Base-by-base conservation (phyloP, 2,113 vertebrate genomes). In the Sinocyclocheilus anophthalmus region DNA sequence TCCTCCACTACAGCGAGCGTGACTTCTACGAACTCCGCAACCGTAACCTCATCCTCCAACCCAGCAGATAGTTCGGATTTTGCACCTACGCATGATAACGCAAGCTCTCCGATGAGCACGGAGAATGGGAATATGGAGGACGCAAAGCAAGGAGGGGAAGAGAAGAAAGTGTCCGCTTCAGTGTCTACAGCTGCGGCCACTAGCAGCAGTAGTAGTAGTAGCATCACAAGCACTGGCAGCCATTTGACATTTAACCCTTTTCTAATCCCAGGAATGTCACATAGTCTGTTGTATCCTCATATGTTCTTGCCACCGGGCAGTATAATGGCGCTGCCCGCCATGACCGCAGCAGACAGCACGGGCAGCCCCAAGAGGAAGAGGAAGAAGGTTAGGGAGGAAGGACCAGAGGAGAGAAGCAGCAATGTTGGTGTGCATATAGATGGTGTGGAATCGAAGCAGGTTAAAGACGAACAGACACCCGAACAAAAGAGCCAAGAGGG, bases 161-260 rank as follows among this genome's bases (percentile, higher is more conserved):
- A 92, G 89, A 90, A 33, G 93, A 93, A 79, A 93, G 93, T 94
- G 26, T 94, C 95, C 89, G 93, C 96, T 0, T 88, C 94, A 92
- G 94, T 95, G 93, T 94, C 95, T 92, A 91, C 95, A 33, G 94
- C 91, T 0, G 87, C 90, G n/a, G 70, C 91, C 65, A 91, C 93
- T 12, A 93, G 90, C 82, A 93, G 90, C 82, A 93, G 92, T 84
- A 91, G 88, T 89, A 91, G 75, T 14, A 69, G 72, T 18, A 86
- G 85, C 67, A 87, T 87, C 55, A 80, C 84, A 24, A 93, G 63
- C 85, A 87, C 39, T 90, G 92, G 67, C 81, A 90, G 89, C 81
- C 97, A 97, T 91, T 96, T 99, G 92, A 95, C 97, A 93, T 99
- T 99, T 93, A 99, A 99, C 95, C 98, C 98, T 0, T 99, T 99